phyloP scores from a whole-genome alignment of 2,888 invertebrate genomes.

The Yponomeuta plumbellus region DNA sequence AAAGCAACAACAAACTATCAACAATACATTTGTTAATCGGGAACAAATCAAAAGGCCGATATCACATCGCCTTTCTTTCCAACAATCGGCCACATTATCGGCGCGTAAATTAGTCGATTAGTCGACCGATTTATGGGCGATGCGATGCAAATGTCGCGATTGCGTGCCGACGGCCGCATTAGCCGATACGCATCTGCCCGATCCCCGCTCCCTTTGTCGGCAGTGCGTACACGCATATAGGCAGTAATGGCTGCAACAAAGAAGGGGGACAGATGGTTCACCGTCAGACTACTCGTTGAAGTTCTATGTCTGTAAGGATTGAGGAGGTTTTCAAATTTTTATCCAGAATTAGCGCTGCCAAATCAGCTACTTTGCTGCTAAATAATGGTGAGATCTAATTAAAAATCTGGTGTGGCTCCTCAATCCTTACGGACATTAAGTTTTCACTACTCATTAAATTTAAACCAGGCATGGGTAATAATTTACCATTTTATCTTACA shows the following conservation, averaged over 20 bases:
- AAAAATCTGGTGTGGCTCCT: no score
- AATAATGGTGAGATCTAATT: no score
- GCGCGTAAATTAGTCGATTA: slow-evolving; percentile 30
- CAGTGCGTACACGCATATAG: slow-evolving; percentile 39
- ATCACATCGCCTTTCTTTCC: background rate
- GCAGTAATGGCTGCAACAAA: background rate
- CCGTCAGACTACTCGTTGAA: background rate
- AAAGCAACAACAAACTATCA: background rate
- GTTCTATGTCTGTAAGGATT: no score
- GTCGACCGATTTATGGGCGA: slow-evolving; percentile 12
- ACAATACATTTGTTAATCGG: background rate
- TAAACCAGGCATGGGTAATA: no score
- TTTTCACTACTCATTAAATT: no score
- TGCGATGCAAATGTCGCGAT: slow-evolving; percentile 45
- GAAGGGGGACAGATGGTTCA: background rate
- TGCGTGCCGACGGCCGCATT: slow-evolving; percentile 39
- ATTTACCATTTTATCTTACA: no score
- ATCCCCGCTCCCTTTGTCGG: slow-evolving; percentile 20
- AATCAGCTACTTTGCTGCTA: no score
- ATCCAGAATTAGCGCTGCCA: no score
- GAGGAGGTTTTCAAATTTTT: no score
- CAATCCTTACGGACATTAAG: no score
- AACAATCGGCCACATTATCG: background rate
- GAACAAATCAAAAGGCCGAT: background rate
- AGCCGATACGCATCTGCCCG: slow-evolving; percentile 36